phyloP scores from a whole-genome alignment of 2,113 vertebrate genomes.

The Todiramphus chloris region DNA sequence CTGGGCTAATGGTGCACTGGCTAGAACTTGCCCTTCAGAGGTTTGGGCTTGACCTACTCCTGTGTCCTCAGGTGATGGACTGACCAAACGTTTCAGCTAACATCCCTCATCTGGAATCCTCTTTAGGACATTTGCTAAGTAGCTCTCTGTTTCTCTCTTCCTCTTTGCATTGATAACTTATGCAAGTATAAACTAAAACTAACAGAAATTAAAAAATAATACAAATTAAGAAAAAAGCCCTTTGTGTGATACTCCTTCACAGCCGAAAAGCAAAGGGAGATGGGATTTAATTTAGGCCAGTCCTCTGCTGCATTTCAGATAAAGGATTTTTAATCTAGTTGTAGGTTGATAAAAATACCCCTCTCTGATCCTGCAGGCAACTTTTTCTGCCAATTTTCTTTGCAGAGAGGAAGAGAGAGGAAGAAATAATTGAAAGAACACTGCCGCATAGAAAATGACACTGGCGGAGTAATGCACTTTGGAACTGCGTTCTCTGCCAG shows the following conservation, averaged over 20 bases:
- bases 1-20: neutral
- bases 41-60: neutral
- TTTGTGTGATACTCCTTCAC: constrained; percentile 26
- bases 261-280: constrained; percentile 52
- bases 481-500: constrained; percentile 14
- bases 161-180: neutral
- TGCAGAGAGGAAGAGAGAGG: constrained; percentile 54
- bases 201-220: constrained; percentile 26
- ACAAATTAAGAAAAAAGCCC: constrained; percentile 17
- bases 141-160: neutral
- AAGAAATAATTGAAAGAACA: constrained; percentile 73
- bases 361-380: constrained; percentile 74
- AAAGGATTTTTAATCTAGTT: constrained; percentile 75
- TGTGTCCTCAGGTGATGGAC: neutral
- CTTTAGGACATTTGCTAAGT: neutral
- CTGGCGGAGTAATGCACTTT: constrained; percentile 42
- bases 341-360: constrained; percentile 73
- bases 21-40: neutral
- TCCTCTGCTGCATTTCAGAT: constrained; percentile 76
- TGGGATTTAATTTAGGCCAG: constrained; percentile 71
- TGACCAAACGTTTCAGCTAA: neutral
- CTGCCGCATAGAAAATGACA: constrained; percentile 56
- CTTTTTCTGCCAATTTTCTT: constrained; percentile 75
- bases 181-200: neutral
- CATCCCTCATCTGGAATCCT: neutral